phyloP scores from a whole-genome alignment of 2,797 vertebrate species.

The Myripristis murdjan region DNA sequence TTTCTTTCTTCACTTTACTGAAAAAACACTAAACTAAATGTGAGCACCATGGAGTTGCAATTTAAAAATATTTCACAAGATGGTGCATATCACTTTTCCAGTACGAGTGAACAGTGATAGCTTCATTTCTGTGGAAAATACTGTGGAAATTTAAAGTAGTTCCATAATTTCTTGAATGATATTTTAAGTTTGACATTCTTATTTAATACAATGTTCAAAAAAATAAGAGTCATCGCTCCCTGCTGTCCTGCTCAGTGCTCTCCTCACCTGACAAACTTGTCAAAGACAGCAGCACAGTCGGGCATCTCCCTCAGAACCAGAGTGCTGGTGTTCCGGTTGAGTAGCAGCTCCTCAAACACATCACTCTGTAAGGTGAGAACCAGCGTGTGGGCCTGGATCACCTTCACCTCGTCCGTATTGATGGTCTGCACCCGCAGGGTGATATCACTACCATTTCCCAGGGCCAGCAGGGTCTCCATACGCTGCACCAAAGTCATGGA shows the following conservation, averaged over 20 bases:
- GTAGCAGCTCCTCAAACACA: constrained; percentile 90
- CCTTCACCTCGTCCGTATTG: constrained; percentile 91
- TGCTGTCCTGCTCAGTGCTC: background rate
- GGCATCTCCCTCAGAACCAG: constrained; percentile 87
- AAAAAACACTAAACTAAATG: constrained; percentile 48
- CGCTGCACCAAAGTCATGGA: constrained; percentile 92
- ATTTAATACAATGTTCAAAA: background rate
- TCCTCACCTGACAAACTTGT: constrained; percentile 94
- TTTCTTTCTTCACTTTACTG: constrained; percentile 47
- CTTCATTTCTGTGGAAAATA: constrained; percentile 1
- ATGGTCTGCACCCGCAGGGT: constrained; percentile 90
- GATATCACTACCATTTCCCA: constrained; percentile 91
- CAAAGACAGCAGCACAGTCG: constrained; percentile 90
- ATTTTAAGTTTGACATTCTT: background rate
- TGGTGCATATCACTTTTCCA: constrained; percentile 34
- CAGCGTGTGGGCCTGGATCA: constrained; percentile 93
- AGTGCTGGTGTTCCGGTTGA: constrained; percentile 83
- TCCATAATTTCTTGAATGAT: background rate
- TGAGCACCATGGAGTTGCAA: constrained; percentile 50
- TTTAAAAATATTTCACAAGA: constrained; percentile 57
- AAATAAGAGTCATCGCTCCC: background rate
- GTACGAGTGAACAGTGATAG: constrained; percentile 3
- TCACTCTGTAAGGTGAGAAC: constrained; percentile 94
- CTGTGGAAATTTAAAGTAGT: background rate
- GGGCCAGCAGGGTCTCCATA: constrained; percentile 89